Conservation (phyloP, 2,113 vertebrate species). For the Taxidea taxus region DNA sequence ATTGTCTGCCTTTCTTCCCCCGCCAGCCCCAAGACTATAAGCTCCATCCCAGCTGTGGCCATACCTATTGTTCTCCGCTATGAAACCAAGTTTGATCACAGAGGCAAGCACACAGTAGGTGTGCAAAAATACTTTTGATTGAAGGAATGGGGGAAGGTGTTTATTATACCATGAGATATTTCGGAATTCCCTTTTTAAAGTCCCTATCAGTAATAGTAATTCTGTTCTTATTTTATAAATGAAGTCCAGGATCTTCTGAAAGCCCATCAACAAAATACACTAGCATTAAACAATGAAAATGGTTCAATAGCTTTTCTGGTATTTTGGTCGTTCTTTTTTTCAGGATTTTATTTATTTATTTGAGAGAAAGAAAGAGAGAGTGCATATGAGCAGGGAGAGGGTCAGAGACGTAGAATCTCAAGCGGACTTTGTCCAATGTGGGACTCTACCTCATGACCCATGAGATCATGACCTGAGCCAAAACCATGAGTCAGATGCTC, state of each 20-base stretch:
- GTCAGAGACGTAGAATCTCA: not conserved
- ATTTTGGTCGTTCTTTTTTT: not conserved
- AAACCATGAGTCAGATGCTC: not conserved
- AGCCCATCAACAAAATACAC: not conserved
- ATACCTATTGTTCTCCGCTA: not conserved
- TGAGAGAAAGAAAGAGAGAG: not conserved
- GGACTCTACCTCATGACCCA: not conserved
- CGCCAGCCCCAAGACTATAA: not conserved
- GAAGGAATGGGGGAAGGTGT: not conserved
- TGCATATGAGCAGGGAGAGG: not conserved
- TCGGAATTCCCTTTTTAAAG: not conserved
- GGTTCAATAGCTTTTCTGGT: not conserved
- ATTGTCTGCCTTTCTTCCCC: not conserved
- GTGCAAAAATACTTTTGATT: not conserved
- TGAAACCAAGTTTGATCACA: not conserved
- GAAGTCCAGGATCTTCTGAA: not conserved
- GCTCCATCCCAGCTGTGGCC: not conserved
- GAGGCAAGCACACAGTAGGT: not conserved
- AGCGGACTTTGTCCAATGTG: not conserved
- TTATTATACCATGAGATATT: not conserved
- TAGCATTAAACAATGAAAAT: not conserved
- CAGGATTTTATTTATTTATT: not conserved
- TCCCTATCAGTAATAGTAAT: not conserved
- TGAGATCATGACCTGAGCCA: not conserved
- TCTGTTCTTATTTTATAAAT: not conserved